phyloP scores from a whole-genome alignment of 2,797 vertebrate genomes.

The Saxicola maurus region DNA sequence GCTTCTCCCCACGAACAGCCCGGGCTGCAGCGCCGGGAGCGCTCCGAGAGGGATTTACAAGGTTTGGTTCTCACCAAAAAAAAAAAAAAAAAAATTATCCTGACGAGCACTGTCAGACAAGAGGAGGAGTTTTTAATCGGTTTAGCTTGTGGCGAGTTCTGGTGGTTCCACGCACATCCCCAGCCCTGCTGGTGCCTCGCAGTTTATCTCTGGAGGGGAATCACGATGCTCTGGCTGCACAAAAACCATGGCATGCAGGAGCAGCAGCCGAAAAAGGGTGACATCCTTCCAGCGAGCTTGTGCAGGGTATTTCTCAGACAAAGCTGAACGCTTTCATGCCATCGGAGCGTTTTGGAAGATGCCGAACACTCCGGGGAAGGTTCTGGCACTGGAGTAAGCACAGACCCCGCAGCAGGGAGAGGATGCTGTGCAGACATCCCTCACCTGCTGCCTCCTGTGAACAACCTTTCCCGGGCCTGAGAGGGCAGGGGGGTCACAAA shows the following conservation, averaged over 20 bases:
- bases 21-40: not conserved
- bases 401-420: not conserved
- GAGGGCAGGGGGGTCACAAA: not conserved
- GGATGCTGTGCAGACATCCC: not conserved
- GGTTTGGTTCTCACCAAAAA: rapidly evolving
- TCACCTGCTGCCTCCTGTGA: not conserved
- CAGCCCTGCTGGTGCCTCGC: not conserved
- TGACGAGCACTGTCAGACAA: rapidly evolving
- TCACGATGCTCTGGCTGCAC: not conserved
- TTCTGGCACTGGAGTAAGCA: not conserved
- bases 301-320: not conserved
- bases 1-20: not conserved
- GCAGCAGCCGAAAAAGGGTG: rapidly evolving
- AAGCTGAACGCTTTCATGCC: not conserved
- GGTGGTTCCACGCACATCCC: rapidly evolving
- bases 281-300: not conserved
- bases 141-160: rapidly evolving
- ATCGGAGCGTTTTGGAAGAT: not conserved
- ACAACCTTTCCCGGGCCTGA: not conserved
- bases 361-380: not conserved
- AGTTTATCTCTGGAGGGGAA: not conserved
- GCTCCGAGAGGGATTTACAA: rapidly evolving
- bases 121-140: not conserved
- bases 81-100: not conserved
- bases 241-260: not conserved